Evolutionary conservation across 2,113 vertebrate species (phyloP).

Genomic region (Mola mola): DNA sequence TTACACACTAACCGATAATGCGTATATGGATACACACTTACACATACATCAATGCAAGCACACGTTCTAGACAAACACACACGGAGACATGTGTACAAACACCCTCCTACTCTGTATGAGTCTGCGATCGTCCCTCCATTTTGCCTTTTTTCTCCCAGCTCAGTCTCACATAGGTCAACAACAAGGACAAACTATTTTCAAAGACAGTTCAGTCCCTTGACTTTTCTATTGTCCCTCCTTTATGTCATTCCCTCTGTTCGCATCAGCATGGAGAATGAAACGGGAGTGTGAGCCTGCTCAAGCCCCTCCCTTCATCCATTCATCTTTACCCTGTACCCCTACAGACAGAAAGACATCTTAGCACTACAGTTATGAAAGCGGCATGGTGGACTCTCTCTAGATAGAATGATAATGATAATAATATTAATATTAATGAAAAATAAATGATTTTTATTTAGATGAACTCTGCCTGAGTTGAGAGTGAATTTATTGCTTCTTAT

Average conservation of each 20-base stretch:
- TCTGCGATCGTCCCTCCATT: conserved; percentile 65
- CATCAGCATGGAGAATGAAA: conserved; percentile 82
- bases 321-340: conserved; percentile 38
- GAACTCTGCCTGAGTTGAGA: conserved; percentile 32
- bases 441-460: conserved; percentile 88
- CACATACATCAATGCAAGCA: conserved; percentile 46
- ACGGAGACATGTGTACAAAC: conserved; percentile 54
- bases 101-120: conserved; percentile 73
- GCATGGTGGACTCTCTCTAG: conserved; percentile 84
- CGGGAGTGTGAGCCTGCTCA: conserved; percentile 68
- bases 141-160: conserved; percentile 33
- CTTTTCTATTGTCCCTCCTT: too few relatives aligned
- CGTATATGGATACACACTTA: conserved; percentile 29
- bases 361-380: conserved; percentile 78
- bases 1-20: conserved; percentile 62
- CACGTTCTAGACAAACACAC: conserved; percentile 40
- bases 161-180: conserved; percentile 61
- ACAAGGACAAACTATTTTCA: conserved; percentile 59
- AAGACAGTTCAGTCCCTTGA: conserved; percentile 50
- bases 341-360: conserved; percentile 74
- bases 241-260: conserved; percentile 54
- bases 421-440: conserved; percentile 81
- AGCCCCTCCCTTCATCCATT: conserved; percentile 3
- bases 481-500: conserved; percentile 25
- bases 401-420: conserved; percentile 76